A percentile compares a stretch with the other conserved stretches of the same genome.
Conservation (phyloP, 2,113 vertebrate species). For the Ictalurus punctatus region DNA sequence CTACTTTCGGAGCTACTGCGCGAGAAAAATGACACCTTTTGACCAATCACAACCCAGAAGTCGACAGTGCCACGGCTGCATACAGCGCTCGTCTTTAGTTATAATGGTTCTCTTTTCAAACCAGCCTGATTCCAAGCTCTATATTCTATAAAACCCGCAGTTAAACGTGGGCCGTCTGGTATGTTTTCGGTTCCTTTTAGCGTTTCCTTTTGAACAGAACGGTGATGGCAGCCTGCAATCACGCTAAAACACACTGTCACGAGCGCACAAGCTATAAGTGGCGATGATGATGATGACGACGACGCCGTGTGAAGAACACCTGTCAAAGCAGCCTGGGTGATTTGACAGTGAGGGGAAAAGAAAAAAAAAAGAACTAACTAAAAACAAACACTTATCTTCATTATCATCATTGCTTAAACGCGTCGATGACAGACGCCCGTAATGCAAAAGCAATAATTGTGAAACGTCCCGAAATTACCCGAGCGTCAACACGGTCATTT, state of each 20-base stretch:
- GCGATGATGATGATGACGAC: not conserved
- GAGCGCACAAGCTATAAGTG: not conserved
- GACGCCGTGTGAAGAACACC: not conserved
- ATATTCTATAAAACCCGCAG: not conserved
- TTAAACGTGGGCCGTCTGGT: not conserved
- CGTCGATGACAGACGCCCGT: not conserved
- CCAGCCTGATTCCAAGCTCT: not conserved
- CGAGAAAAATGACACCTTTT: not conserved
- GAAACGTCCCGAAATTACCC: not conserved
- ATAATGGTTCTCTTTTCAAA: not conserved
- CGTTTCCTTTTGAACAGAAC: not conserved
- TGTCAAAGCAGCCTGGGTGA: not conserved
- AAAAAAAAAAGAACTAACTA: too few species aligned
- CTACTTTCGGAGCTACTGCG: not conserved
- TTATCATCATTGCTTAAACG: not conserved
- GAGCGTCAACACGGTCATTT: not conserved
- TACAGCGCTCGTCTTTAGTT: not conserved
- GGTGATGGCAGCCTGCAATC: not conserved
- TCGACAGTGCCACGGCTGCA: not conserved
- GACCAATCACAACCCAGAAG: not conserved
- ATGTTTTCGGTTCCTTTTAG: not conserved
- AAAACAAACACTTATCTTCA: not conserved
- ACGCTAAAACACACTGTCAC: not conserved
- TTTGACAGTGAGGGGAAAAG: not conserved
- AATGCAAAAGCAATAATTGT: not conserved